Base-by-base conservation (phyloP, 2,797 vertebrate genomes). In the Crenichthys baileyi region DNA sequence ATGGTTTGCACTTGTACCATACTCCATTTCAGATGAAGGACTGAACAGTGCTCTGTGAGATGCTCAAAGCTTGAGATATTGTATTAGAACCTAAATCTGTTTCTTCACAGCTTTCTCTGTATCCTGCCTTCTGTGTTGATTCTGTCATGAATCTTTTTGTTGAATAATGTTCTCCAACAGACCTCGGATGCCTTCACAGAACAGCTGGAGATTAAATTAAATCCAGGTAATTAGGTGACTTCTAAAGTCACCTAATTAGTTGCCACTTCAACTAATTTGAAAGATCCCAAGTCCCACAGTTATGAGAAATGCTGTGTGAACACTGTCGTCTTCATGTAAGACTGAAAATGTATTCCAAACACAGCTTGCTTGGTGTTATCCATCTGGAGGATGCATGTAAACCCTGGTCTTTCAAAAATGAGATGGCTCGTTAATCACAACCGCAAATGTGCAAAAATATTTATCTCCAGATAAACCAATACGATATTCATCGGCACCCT, bases 261-360 rank as follows among this genome's bases (percentile, higher is more conserved):
- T 39, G 20, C 61, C 8, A 20, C 61, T 65, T 20, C 29, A 61
- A 16, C 15, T 31, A 61, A 61, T 61, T 61, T 61, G 15, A 61
- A 15, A 31, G 60, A 61, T 29, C 31, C 7, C 6, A 82, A 87
- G 56, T 80, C 83, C 80, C 77, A 55, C 72, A 85, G 87, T 86
- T 84, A 90, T 87, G 90, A 84, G 92, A 91, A 92, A 86, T 46
- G 65, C 85, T 36, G 80, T 12, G 77, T 2, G 70, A 89, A 92
- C 83, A 83, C 83, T 70, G 85, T 83, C 80, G 74, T 88, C 86
- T 90, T 91, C 90, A 90, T 89, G 29, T 29, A 29, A 80, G 76
- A 55, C 77, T 79, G 76, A 80, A 78, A 92, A 88, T 79, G 65
- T 81, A 89, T 87, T 88, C 65, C 70, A 77, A 79, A 89, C 89